phyloP scores from a whole-genome alignment of 1,140 invertebrate genomes.

The Chironomus striatipennis region DNA sequence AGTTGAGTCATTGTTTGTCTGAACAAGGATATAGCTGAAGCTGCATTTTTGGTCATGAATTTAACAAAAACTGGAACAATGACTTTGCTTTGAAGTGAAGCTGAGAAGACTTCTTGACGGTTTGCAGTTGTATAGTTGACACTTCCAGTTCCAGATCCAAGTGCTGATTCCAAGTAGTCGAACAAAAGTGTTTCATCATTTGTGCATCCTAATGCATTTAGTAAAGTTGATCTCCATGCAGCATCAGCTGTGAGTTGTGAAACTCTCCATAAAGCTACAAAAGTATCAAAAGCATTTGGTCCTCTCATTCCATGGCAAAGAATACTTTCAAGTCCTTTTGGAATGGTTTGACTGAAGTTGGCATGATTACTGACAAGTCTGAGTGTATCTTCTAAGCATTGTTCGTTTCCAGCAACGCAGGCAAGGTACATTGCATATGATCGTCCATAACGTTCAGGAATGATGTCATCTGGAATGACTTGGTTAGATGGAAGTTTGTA shows the following conservation, averaged over 20 bases:
- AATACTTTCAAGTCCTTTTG: neutral
- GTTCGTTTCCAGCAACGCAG: neutral
- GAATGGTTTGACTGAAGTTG: neutral
- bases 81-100: neutral
- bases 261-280: neutral
- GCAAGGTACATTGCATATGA: neutral
- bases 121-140: neutral
- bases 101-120: neutral
- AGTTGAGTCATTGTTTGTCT: neutral
- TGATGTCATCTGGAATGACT: neutral
- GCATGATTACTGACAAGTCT: neutral
- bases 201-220: neutral
- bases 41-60: neutral
- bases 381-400: neutral
- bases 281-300: neutral
- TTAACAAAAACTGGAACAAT: neutral
- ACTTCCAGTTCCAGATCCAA: neutral
- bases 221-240: neutral
- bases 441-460: neutral
- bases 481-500: neutral
- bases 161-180: neutral
- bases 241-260: neutral
- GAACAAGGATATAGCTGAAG: neutral
- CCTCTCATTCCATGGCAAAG: neutral
- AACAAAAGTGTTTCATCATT: neutral